Conservation (phyloP, 1,140 invertebrate species). For the Mizuhopecten yessoensis region DNA sequence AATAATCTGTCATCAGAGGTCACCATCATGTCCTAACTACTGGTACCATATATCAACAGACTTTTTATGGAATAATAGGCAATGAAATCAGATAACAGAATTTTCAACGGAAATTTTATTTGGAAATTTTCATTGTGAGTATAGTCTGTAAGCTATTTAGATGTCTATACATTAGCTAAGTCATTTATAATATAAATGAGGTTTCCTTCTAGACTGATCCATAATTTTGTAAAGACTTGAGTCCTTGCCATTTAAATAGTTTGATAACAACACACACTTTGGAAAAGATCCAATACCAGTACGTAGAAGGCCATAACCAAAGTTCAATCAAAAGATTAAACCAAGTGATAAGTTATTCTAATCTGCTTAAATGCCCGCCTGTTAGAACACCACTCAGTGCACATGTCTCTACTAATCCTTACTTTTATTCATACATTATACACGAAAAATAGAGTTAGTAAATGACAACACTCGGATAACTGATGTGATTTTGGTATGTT, state of each 20-base stretch:
- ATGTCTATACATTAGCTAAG: not conserved
- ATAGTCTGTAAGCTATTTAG: not conserved
- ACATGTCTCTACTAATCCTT: not conserved
- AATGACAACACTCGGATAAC: too few species aligned
- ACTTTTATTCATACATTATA: not conserved
- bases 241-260: not conserved
- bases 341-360: constrained; percentile 6
- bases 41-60: too few species aligned
- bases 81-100: not conserved
- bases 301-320: not conserved
- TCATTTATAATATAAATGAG: not conserved
- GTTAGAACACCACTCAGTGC: not conserved
- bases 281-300: not conserved
- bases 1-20: too few species aligned
- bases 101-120: not conserved
- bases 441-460: too few species aligned
- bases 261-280: not conserved
- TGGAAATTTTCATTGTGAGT: constrained; percentile 35
- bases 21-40: too few species aligned
- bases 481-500: too few species aligned
- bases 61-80: too few species aligned
- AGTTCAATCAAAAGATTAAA: constrained; percentile 39
- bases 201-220: not conserved
- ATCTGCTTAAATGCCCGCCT: not conserved
- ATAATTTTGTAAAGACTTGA: not conserved